phyloP scores from a whole-genome alignment of 2,888 invertebrate species.

The Tiliacea citrago region DNA sequence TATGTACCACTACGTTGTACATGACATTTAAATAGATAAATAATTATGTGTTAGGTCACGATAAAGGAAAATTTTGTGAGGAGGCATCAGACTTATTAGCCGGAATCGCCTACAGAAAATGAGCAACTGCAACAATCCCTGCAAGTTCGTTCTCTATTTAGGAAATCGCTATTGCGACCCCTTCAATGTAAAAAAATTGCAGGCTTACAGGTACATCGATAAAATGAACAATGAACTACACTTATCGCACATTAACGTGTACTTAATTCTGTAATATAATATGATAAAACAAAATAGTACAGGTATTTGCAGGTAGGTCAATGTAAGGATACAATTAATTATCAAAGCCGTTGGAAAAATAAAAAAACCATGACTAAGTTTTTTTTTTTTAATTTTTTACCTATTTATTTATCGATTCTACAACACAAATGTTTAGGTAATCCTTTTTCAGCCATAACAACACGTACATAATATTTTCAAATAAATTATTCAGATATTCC shows the following conservation, averaged over 20 bases:
- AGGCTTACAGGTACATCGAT: background rate
- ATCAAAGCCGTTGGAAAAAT: background rate
- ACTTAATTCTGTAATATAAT: background rate
- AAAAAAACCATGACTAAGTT: background rate
- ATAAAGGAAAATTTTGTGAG: background rate
- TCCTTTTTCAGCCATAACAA: background rate
- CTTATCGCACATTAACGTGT: background rate
- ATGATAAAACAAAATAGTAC: background rate
- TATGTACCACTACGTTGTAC: background rate
- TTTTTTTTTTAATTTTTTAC: background rate
- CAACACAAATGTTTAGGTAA: background rate
- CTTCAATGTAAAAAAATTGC: background rate
- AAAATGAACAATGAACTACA: background rate
- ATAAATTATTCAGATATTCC: constrained; percentile 23
- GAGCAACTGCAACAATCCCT: background rate
- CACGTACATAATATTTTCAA: background rate
- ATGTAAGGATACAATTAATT: background rate
- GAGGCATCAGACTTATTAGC: background rate
- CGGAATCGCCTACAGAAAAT: background rate
- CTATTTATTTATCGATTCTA: background rate
- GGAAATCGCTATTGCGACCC: background rate
- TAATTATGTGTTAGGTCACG: background rate
- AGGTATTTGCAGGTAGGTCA: background rate
- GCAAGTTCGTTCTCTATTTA: background rate
- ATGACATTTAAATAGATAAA: background rate